Evolutionary conservation across 2,888 invertebrate genomes (phyloP), one percentile per base, ranked within the genome.

Genomic region (Temnothorax rugatulus): DNA sequence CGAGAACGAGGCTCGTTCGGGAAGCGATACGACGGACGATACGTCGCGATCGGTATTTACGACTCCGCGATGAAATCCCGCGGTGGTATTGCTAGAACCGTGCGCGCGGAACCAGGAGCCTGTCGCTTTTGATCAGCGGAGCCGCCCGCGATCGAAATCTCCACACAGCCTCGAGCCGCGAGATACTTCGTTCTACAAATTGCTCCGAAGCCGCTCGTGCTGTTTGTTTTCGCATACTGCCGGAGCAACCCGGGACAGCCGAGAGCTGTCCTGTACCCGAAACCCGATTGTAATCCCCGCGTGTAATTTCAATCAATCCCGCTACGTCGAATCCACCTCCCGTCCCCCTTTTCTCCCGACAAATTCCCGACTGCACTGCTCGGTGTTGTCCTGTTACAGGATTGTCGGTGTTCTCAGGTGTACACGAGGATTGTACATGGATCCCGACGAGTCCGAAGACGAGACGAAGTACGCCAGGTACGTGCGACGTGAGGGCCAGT

Each of bases 401-500:
- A 86, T 50, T 66, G 73, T 76, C 61, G 71, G 66, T 73, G 66
- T 73, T 61, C 82, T 81, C 76, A 15, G 38, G 54, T 63, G 41
- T 68, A 38, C 73, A 41, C 18, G 50, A 13, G 61, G 50, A 73
- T 73, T 21, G 50, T 34, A 47, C 66, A 50, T 50, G 66, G 47
- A 74, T 74, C 75, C 41, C 54, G 61, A 50, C 29, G 75, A 21
- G 68, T 15, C 8, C 25, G 18, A 34, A 25, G 82, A 50, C 25
- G 52, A 41, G 84, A 41, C 25, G 52, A 41, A 75, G 61, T 64
- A 29, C 75, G 76, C 74, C 87, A 87, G 90, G 88, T 85, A 87
- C 88, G 86, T 71, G 84, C 84, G 84, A 87, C 68, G 84, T 57
- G 57, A 81, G 76, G 64, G 59, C 50, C 82, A 84, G 87, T 85